Evolutionary conservation across 1,140 invertebrate species (phyloP).

Genomic region (Aphelenchoides besseyi): DNA sequence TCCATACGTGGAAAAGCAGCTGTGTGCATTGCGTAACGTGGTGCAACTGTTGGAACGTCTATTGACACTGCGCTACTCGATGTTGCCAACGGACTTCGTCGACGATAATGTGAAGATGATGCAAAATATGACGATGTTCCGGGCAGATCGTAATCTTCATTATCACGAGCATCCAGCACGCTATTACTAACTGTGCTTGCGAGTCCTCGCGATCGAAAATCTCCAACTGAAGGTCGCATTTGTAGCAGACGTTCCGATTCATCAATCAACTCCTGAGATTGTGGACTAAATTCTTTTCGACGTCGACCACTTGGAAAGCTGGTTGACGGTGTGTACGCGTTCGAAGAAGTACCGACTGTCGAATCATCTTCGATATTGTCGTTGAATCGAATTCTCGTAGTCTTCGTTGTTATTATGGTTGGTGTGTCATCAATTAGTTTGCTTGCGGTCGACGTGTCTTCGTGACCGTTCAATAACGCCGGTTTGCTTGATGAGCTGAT

Average conservation of each 20-base stretch:
- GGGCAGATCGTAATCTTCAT: constrained; percentile 1
- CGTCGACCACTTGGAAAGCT: not conserved
- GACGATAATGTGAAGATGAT: not conserved
- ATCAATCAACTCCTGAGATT: constrained; percentile 34
- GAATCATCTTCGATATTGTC: not conserved
- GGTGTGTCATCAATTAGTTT: not conserved
- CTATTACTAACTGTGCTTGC: not conserved
- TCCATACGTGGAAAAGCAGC: constrained; percentile 56
- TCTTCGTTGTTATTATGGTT: not conserved
- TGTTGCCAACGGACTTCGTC: constrained; percentile 21
- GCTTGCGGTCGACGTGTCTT: not conserved
- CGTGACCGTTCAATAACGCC: not conserved
- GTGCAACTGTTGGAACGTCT: not conserved
- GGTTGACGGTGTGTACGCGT: not conserved
- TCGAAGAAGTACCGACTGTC: not conserved
- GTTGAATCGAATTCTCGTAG: not conserved
- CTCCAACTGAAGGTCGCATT: constrained; percentile 5
- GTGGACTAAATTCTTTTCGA: constrained; percentile 33
- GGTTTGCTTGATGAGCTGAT: not conserved
- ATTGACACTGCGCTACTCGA: not conserved
- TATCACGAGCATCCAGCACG: not conserved
- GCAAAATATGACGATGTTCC: not conserved
- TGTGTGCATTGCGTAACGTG: constrained; percentile 38
- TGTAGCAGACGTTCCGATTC: constrained; percentile 30
- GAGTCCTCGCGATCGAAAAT: not conserved